Evolutionary conservation across 2,797 vertebrate genomes (phyloP).

Genomic region (Acanthopagrus latus): DNA sequence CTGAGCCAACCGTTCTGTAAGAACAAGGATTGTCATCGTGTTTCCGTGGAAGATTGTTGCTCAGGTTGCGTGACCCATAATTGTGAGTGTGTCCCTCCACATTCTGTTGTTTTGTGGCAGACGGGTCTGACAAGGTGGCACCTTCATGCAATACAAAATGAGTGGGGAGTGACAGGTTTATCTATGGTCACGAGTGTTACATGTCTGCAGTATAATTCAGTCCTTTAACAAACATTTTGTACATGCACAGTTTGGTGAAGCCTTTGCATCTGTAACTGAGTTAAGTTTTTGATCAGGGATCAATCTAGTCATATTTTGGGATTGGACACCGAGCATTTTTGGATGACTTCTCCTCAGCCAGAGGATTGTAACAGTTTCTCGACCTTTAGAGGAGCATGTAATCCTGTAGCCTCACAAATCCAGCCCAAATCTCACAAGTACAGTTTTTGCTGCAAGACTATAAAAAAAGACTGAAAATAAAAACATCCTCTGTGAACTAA

Average conservation of each 20-base stretch:
- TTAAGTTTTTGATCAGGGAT: neutral
- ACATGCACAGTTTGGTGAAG: neutral
- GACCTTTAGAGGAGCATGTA: conserved; percentile 57
- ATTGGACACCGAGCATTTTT: conserved; percentile 29
- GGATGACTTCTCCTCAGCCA: conserved; percentile 31
- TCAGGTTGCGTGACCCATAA: too few relatives aligned
- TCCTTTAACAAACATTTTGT: neutral
- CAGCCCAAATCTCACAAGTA: conserved; percentile 53
- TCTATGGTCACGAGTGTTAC: too few relatives aligned
- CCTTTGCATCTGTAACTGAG: neutral
- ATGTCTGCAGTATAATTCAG: neutral
- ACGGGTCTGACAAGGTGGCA: too few relatives aligned
- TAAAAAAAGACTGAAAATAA: conserved; percentile 17
- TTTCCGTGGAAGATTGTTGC: too few relatives aligned
- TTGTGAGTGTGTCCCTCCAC: too few relatives aligned
- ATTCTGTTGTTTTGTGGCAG: too few relatives aligned
- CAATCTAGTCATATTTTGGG: conserved; percentile 18
- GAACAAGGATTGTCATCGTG: too few relatives aligned
- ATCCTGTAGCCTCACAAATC: conserved; percentile 65
- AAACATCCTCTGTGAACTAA: conserved; percentile 23
- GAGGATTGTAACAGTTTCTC: conserved; percentile 46
- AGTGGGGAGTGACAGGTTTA: too few relatives aligned
- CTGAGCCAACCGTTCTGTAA: too few relatives aligned
- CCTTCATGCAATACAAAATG: too few relatives aligned
- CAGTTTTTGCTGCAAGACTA: conserved; percentile 38